These are phyloP conservation scores for Cistogaster globosa DNA, from an alignment of 2,888 invertebrate genomes.

Conservation along the genomic window DNA sequence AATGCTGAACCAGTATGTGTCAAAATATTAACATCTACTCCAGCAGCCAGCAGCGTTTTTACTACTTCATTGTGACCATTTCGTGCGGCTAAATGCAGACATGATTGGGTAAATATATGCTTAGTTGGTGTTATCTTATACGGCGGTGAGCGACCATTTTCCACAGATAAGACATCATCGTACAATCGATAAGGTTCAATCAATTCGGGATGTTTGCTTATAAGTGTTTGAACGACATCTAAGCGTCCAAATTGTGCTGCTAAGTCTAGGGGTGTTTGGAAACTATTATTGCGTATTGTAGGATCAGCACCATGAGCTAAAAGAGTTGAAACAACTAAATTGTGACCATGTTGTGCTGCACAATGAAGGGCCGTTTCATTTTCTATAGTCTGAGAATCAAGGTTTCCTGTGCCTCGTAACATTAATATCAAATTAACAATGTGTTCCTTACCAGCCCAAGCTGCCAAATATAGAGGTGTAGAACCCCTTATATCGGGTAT, in stretches of 20 bases:
- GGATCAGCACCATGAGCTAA: conserved; percentile 94
- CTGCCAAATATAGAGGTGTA: conserved; percentile 95
- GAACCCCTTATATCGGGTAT: conserved; percentile 95
- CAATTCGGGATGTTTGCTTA: conserved; percentile 91
- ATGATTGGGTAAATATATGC: conserved; percentile 87
- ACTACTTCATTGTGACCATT: conserved; percentile 95
- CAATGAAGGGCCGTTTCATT: conserved; percentile 96
- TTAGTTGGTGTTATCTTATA: conserved; percentile 75
- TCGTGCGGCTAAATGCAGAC: conserved; percentile 94
- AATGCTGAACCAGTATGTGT: conserved; percentile 94
- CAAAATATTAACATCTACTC: conserved; percentile 93
- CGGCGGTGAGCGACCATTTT: conserved; percentile 65
- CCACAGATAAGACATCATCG: conserved; percentile 54
- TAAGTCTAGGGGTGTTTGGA: conserved; percentile 95
- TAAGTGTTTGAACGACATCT: conserved; percentile 93
- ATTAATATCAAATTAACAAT: conserved; percentile 92
- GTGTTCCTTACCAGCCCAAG: conserved; percentile 95
- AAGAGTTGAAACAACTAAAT: conserved; percentile 91
- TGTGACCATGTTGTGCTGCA: conserved; percentile 96
- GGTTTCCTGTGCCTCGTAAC: conserved; percentile 90
- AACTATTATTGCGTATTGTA: conserved; percentile 91
- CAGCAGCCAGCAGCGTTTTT: conserved; percentile 91
- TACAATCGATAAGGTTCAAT: conserved; percentile 86
- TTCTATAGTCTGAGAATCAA: conserved; percentile 87
- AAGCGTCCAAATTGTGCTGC: conserved; percentile 94